Base-by-base conservation (phyloP, 2,113 vertebrate species). In the Hydrochoerus hydrochaeris region DNA sequence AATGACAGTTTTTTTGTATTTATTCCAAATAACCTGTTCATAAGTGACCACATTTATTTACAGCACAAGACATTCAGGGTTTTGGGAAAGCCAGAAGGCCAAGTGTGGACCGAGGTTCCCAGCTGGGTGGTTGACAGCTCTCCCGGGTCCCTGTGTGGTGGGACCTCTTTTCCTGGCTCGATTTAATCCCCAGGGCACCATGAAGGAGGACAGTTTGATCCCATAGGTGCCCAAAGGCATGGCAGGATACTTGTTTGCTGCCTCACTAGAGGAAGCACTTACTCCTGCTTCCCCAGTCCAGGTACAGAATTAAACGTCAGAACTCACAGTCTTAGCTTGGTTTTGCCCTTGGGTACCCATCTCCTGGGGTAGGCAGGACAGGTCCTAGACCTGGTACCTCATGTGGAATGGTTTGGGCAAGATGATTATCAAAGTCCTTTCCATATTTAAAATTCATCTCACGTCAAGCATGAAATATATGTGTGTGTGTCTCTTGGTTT, bases 61-160 rank as follows among this genome's bases (percentile, higher is more conserved):
- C 8, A n/a, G 65, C 35, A 19, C 22, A 20, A 52, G 71, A 5
- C 38, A 10, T 41, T 24, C 87, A 32, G 83, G 60, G 38, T 57
- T 57, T 85, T 38, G 41, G 5, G 26, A 81, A 78, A 88, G 57
- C 85, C 16, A 22, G 4, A 6, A 63, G n/a, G 62, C 83, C 14
- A 1, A 3, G 49, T 67, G 11, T 77, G n/a, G 30, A 44, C 78
- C 0, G 0, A 17, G 86, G 35, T 41, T 86, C 20, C 0, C 2
- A 52, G 28, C 1, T 0, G 20, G 41, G 30, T 0, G 0, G n/a
- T 11, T 19, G 26, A 4, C 1, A 20, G 9, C 44, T 69, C 9
- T 5, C 8, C 16, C 22, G 26, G 57, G 11, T n/a, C 28, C 28
- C 20, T n/a, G 12, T 49, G 3, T 26, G 49, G 1, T 20, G 12